Base-by-base conservation (phyloP, 2,888 invertebrate genomes). In the Macrophya annulata region DNA sequence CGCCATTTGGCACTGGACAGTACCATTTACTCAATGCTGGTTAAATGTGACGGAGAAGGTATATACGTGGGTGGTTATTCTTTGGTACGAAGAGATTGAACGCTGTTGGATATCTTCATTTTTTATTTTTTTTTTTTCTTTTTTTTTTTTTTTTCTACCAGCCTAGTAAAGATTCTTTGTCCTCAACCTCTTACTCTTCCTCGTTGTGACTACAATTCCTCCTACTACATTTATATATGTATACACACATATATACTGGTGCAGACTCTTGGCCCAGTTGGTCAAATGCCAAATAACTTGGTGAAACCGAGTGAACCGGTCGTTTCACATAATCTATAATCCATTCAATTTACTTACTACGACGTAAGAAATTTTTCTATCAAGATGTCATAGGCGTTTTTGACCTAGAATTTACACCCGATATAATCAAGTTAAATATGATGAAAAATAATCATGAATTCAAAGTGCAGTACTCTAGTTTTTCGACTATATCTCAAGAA, bases 1-100 rank as follows among this genome's bases (percentile, higher is more conserved):
- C 21, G 15, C 55, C 79, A 79, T 79, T 79, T 79, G 79, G 79
- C 79, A 79, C 40, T n/a, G 40, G 79, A 31, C 55, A 25, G 48
- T 51, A 15, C 25, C 9, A 37, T 9, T 40, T 21, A n/a, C n/a
- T 40, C 40, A 37, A 37, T 40, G 21, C 37, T 21, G 74, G 17
- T 68, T 68, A 74, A 40, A 40, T 74, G 21, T 40, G 43, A 55
- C 55, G 55, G 8, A 55, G 6, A 55, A 55, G 6, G 55, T 55
- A 8, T 10, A 48, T 12, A 55, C 55, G 55, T n/a, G 8, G n/a
- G 55, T 8, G 55, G 31, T 31, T 31, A 31, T 31, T 31, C 31
- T 31, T 31, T 31, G 31, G 31, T 31, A 31, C 31, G 31, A 31
- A 31, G 17, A 8, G 55, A 55, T 55, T n/a, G 55, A 55, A 8